phyloP scores from a whole-genome alignment of 2,797 vertebrate species.

The Cyprinella venusta region DNA sequence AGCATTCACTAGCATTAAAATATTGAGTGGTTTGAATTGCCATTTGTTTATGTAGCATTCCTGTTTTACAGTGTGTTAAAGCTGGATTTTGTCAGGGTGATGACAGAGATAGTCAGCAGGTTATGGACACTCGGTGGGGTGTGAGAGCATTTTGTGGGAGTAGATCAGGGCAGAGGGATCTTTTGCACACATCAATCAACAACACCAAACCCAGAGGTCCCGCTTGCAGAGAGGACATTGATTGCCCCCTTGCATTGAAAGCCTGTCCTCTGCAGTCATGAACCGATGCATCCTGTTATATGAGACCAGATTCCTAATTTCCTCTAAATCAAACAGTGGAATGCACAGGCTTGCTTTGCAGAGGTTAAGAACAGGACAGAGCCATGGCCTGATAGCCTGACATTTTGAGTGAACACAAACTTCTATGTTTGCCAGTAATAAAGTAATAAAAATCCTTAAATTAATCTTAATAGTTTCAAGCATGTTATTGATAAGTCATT shows the following conservation, averaged over 20 bases:
- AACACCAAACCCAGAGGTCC: constrained; percentile 47
- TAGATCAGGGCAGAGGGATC: constrained; percentile 51
- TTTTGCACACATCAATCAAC: constrained; percentile 59
- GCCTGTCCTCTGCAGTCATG: constrained; percentile 46
- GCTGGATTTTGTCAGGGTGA: constrained; percentile 45
- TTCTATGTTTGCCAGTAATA: not conserved
- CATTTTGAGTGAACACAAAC: not conserved
- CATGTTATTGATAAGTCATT: not conserved
- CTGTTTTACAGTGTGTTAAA: constrained; percentile 46
- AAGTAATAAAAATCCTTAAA: not conserved
- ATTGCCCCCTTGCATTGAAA: constrained; percentile 43
- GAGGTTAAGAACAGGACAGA: constrained; percentile 30
- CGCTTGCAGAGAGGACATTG: constrained; percentile 40
- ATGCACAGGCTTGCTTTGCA: constrained; percentile 5
- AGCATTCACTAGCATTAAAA: not conserved
- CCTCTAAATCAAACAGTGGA: constrained; percentile 23
- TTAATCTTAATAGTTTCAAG: not conserved
- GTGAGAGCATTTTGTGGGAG: constrained; percentile 29
- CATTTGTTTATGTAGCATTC: constrained; percentile 9
- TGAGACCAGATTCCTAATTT: constrained; percentile 39
- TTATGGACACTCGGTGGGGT: constrained; percentile 52
- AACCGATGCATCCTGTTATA: constrained; percentile 45
- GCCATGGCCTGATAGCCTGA: not conserved
- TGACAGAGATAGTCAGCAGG: constrained; percentile 57
- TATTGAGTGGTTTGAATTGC: not conserved